Conservation (phyloP, 2,797 vertebrate genomes). For the Monodelphis domestica region DNA sequence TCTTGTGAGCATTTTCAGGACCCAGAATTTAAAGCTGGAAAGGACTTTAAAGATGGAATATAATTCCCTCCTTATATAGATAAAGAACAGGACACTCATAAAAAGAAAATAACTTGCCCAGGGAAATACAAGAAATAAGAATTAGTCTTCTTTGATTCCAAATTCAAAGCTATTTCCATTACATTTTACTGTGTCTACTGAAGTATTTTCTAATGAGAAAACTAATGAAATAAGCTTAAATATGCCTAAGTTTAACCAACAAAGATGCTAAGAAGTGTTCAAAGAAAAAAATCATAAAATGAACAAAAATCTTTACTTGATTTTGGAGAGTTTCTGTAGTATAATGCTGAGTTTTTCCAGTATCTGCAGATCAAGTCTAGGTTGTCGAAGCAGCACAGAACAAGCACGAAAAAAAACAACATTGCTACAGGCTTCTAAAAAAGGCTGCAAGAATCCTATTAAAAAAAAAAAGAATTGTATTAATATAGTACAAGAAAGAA, state of each 20-base stretch:
- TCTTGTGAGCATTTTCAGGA: background rate
- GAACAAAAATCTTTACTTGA: slow-evolving; percentile 87
- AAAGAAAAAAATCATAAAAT: slow-evolving; percentile 22
- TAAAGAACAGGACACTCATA: background rate
- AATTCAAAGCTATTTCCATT: background rate
- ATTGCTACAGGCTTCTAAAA: slow-evolving; percentile 91
- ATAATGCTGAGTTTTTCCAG: slow-evolving; percentile 93
- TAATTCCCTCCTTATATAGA: background rate
- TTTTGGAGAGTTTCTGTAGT: slow-evolving; percentile 93
- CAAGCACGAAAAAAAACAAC: slow-evolving; percentile 90
- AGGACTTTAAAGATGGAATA: background rate
- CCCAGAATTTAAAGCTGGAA: background rate
- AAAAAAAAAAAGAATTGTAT: slow-evolving; percentile 47
- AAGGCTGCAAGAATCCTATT: slow-evolving; percentile 87
- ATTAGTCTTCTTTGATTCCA: background rate
- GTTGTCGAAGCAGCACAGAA: slow-evolving; percentile 88
- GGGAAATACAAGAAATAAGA: background rate
- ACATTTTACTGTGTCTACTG: background rate
- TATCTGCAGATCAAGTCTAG: slow-evolving; percentile 86
- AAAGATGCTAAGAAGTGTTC: slow-evolving; percentile 1
- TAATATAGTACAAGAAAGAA: slow-evolving; percentile 1
- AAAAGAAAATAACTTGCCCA: background rate
- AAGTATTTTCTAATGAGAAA: background rate
- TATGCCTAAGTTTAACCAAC: background rate
- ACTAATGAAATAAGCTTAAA: background rate